phyloP scores from a whole-genome alignment of 2,888 invertebrate species.

The Pterostichus niger region DNA sequence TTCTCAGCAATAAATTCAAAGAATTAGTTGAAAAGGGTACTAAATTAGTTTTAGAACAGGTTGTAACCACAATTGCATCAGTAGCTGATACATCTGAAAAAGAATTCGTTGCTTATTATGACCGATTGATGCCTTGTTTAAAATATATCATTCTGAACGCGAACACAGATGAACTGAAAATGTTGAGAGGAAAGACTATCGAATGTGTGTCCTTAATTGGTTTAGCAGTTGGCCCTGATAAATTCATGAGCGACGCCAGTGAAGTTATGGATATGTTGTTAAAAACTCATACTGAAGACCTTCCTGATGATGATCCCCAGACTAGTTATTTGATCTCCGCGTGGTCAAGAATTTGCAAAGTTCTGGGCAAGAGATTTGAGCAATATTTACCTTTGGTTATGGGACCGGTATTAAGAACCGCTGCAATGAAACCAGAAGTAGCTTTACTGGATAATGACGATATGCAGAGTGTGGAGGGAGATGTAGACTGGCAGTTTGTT shows the following conservation, averaged over 20 bases:
- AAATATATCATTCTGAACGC: constrained; percentile 98
- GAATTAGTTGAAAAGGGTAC: constrained; percentile 96
- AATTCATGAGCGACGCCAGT: constrained; percentile 94
- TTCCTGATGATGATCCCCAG: constrained; percentile 97
- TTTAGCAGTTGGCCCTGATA: constrained; percentile 88
- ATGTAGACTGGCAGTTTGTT: constrained; percentile 96
- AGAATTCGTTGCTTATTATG: constrained; percentile 96
- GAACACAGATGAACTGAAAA: constrained; percentile 90
- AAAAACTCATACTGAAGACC: constrained; percentile 91
- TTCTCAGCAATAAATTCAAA: constrained; percentile 95
- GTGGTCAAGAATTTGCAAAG: constrained; percentile 99
- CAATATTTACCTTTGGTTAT: constrained; percentile 97
- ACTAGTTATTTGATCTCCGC: constrained; percentile 98
- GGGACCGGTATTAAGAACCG: constrained; percentile 95
- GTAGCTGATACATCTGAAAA: constrained; percentile 99
- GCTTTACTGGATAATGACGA: constrained; percentile 93
- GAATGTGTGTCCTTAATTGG: constrained; percentile 99
- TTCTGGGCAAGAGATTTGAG: constrained; percentile 86
- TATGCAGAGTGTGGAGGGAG: constrained; percentile 89
- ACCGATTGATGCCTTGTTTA: constrained; percentile 94
- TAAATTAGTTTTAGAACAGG: constrained; percentile 97
- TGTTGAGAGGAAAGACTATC: constrained; percentile 98
- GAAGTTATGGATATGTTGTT: constrained; percentile 97
- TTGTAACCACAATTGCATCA: constrained; percentile 98
- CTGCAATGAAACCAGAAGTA: constrained; percentile 95